phyloP scores from a whole-genome alignment of 92 coral and sea anemone genomes.

The Epizoanthus illoricatus region DNA sequence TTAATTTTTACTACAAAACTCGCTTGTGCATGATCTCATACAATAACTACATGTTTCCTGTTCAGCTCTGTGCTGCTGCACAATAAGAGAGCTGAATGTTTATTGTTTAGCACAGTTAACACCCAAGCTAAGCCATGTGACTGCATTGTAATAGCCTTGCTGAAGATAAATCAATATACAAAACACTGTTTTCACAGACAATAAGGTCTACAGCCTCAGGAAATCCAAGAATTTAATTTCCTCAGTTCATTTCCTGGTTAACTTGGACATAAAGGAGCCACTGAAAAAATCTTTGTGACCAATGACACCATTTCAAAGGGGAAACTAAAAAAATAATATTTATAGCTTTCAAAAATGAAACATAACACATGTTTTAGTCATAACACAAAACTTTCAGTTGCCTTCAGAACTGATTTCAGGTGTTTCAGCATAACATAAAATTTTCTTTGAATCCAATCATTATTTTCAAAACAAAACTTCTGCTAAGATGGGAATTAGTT shows the following conservation, averaged over 20 bases:
- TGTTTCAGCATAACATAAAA: constrained; percentile 2
- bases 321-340: background rate
- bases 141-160: background rate
- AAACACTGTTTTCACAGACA: constrained; percentile 5
- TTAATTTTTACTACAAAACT: background rate
- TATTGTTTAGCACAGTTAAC: constrained; percentile 1
- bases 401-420: background rate
- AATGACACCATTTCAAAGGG: background rate
- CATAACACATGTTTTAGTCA: background rate
- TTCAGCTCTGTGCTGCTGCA: background rate
- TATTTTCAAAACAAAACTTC: background rate
- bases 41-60: background rate
- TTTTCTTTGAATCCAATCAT: background rate
- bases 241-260: constrained; percentile 8
- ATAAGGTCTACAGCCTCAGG: constrained; percentile 5
- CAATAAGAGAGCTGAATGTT: constrained; percentile 5
- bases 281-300: no score
- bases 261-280: background rate
- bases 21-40: background rate
- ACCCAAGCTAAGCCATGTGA: background rate
- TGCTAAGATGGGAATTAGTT: background rate
- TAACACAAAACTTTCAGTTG: background rate
- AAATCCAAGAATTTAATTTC: constrained; percentile 17
- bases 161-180: background rate
- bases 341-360: background rate